Conservation (phyloP, 2,888 invertebrate species). For the Drosophila multiciliata region DNA sequence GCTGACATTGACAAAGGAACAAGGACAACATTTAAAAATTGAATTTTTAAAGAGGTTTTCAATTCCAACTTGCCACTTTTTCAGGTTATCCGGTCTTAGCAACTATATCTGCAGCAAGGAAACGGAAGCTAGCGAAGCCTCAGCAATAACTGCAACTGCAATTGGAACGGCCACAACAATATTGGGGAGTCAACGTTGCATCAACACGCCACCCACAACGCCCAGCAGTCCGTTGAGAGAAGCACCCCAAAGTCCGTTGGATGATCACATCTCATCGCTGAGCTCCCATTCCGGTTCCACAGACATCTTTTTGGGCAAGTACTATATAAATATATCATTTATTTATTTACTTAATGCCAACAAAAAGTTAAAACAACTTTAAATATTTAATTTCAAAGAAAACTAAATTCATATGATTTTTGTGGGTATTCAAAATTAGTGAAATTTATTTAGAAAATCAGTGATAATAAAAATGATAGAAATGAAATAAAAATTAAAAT, state of each 20-base stretch:
- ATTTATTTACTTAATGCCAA: no score
- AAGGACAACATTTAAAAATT: constrained; percentile 4
- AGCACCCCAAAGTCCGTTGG: constrained; percentile 83
- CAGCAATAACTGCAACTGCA: neutral
- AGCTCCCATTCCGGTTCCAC: constrained; percentile 83
- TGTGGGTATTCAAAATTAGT: neutral
- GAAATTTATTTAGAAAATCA: neutral
- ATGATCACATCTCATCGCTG: constrained; percentile 83
- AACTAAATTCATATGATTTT: neutral
- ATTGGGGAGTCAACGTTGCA: constrained; percentile 56
- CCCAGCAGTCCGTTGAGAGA: constrained; percentile 82
- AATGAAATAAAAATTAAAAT: no score
- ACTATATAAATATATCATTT: neutral
- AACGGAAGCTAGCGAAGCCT: constrained; percentile 23
- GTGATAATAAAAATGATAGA: no score
- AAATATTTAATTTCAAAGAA: neutral
- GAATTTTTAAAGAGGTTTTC: constrained; percentile 9
- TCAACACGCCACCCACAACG: constrained; percentile 81
- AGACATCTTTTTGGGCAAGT: constrained; percentile 84
- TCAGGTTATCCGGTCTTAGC: constrained; percentile 32
- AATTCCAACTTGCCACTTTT: neutral
- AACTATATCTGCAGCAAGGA: constrained; percentile 34
- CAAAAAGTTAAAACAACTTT: neutral
- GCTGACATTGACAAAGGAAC: constrained; percentile 33
- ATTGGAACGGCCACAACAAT: constrained; percentile 24